Evolutionary conservation across 1,140 invertebrate species (phyloP).

Genomic region (Araneus ventricosus): DNA sequence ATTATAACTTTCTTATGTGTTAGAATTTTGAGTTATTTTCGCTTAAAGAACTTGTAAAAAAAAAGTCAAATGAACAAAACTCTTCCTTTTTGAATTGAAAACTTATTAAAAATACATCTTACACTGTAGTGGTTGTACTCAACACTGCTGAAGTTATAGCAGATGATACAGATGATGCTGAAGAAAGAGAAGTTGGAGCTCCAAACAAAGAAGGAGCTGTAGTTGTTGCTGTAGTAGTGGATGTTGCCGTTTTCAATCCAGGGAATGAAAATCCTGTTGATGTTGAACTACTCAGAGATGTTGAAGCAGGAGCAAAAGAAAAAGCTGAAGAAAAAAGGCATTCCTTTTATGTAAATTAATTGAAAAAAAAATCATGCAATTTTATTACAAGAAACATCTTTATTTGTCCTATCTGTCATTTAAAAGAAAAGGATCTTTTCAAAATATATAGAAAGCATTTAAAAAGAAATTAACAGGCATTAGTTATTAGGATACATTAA

Average conservation of each 20-base stretch:
- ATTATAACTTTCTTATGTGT: no score
- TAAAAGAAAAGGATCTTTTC: no score
- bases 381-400: background rate
- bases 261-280: slow-evolving; percentile 50
- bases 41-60: no score
- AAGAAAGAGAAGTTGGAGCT: slow-evolving; percentile 60
- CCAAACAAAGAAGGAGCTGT: slow-evolving; percentile 51
- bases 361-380: background rate
- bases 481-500: no score
- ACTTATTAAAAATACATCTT: background rate
- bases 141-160: slow-evolving; percentile 66
- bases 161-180: slow-evolving; percentile 66
- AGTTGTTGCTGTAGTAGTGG: slow-evolving; percentile 70
- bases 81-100: no score
- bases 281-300: slow-evolving; percentile 67
- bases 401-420: background rate
- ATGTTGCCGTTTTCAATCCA: slow-evolving; percentile 16
- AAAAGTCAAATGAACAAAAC: no score
- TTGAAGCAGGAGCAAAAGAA: slow-evolving; percentile 66
- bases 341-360: background rate
- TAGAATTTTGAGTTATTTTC: no score
- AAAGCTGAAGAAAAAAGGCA: slow-evolving; percentile 41
- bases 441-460: no score
- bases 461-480: no score
- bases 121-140: slow-evolving; percentile 67